phyloP scores from a whole-genome alignment of 1,140 invertebrate genomes.

The Xylocopa sonorina region DNA sequence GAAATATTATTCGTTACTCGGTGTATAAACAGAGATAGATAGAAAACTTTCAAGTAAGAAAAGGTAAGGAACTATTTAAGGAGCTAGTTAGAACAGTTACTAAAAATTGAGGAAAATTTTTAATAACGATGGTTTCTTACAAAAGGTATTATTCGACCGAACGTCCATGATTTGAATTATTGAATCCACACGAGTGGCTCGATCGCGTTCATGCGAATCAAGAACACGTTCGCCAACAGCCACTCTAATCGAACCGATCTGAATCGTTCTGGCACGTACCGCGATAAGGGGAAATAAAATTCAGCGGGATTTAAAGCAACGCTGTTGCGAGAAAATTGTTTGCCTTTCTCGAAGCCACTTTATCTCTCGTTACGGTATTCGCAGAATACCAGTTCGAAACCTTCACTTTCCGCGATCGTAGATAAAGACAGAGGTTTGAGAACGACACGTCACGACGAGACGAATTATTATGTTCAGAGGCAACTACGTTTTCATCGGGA shows the following conservation, averaged over 20 bases:
- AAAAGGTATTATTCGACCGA: conserved; percentile 66
- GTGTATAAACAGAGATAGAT: too few relatives aligned
- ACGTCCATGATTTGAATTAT: conserved; percentile 60
- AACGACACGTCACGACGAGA: conserved; percentile 31
- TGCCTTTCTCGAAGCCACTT: conserved; percentile 41
- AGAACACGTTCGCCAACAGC: conserved; percentile 17
- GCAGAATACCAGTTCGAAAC: conserved; percentile 31
- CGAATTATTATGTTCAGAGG: conserved; percentile 37
- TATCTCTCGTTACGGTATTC: conserved; percentile 31
- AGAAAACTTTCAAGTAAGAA: too few relatives aligned
- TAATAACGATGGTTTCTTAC: conserved; percentile 14
- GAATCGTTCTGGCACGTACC: conserved; percentile 3
- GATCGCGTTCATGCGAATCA: conserved; percentile 56
- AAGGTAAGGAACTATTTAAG: too few relatives aligned
- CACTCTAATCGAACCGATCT: conserved; percentile 11
- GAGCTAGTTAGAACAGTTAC: too few relatives aligned
- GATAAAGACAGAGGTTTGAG: conserved; percentile 29
- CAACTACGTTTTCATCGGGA: not conserved
- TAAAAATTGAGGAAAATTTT: too few relatives aligned
- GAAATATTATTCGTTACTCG: too few relatives aligned
- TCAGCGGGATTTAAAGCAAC: conserved; percentile 29
- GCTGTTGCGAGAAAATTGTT: conserved; percentile 26
- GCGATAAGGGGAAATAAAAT: conserved; percentile 41
- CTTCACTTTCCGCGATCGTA: conserved; percentile 40
- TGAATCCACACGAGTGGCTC: conserved; percentile 65